Base-by-base conservation (phyloP, 2,113 vertebrate species). In the Alces alces region DNA sequence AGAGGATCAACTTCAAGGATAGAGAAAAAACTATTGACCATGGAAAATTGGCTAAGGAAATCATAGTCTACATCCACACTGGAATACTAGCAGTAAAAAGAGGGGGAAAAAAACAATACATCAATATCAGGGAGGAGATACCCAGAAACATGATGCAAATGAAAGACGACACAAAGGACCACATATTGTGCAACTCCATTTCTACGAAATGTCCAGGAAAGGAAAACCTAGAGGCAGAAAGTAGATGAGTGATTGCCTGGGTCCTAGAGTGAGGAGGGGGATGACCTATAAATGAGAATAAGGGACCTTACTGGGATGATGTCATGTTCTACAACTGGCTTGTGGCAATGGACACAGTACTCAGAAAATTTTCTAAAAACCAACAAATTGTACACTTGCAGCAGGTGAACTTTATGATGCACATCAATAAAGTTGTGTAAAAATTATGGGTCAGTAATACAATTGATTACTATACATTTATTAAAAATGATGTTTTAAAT, bases 31-130 rank as follows among this genome's bases (percentile, higher is more conserved):
- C 27, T 8, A 45, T 9, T 14, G 52, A 70, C n/a, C 21, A 52
- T 0, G 70, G 86, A 33, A 95, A 96, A 73, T 0, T 23, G 14
- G 5, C n/a, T 21, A 33, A 58, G 45, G 39, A 83, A 79, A 43
- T 3, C 11, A 47, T 0, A 2, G 16, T 23, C 64, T 16, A 14
- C 2, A 36, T 30, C 30, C 45, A 8, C 0, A 17, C 55, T 4
- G 6, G 58, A 70, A 19, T 15, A 27, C 30, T 2, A 15, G 86
- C 19, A n/a, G 7, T 7, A 1, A 84, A 55, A 13, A 55, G 43
- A 66, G n/a, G 64, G 17, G 17, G 12, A 15, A 21, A 8, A 9
- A 23, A 16, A 25, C 6, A 58, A 21, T 6, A 10, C 23, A 45
- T 3, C 13, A 16, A 2, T 36, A 17, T 7, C 36, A 23, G 1